Evolutionary conservation across 2,113 vertebrate genomes (phyloP).

Genomic region (Chaetura pelagica): DNA sequence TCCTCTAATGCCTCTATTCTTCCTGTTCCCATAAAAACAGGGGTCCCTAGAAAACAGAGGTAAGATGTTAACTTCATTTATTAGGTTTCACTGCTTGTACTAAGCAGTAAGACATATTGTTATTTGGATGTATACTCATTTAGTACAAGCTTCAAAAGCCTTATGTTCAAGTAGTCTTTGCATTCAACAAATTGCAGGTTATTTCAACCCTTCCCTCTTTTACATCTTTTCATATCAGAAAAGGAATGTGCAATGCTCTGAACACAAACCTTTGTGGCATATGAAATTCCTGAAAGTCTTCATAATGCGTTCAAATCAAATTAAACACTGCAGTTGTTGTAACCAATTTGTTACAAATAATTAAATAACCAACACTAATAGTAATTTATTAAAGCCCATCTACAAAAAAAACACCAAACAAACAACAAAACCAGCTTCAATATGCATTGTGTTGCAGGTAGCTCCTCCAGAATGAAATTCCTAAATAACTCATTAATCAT

Average conservation of each 20-base stretch:
- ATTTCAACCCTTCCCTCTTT: not conserved
- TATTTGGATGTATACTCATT: not conserved
- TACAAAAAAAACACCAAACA: not conserved
- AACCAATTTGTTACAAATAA: constrained; percentile 39
- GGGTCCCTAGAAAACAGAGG: not conserved
- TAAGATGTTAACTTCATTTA: not conserved
- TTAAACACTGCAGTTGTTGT: not conserved
- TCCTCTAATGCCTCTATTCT: not conserved
- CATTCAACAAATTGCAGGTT: not conserved
- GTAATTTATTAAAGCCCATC: constrained; percentile 54
- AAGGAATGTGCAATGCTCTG: not conserved
- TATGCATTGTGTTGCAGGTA: constrained; percentile 47
- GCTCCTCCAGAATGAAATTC: constrained; percentile 37
- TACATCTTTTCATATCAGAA: not conserved
- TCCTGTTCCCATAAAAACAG: not conserved
- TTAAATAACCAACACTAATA: constrained; percentile 54
- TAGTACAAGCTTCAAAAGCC: not conserved
- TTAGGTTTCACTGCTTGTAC: not conserved
- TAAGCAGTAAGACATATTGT: not conserved
- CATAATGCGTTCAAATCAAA: not conserved
- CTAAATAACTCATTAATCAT: constrained; percentile 51
- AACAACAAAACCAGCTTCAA: not conserved
- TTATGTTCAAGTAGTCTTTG: not conserved
- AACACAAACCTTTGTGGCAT: not conserved
- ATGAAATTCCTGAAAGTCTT: constrained; percentile 10